Conservation (phyloP, 2,113 vertebrate species). For the Crotalus viridis region DNA sequence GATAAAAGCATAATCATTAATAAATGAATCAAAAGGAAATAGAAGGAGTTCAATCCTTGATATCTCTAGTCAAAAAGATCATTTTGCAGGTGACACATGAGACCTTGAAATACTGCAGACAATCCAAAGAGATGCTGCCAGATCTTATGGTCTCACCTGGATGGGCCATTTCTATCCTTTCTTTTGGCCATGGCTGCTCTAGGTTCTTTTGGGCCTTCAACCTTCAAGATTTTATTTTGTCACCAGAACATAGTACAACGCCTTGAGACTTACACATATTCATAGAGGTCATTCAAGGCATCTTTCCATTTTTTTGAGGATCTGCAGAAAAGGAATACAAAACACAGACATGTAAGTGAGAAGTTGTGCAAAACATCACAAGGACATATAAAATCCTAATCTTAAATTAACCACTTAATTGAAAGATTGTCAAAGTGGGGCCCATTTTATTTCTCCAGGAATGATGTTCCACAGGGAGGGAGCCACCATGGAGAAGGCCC, state of each 20-base stretch:
- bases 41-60: neutral
- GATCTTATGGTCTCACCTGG: neutral
- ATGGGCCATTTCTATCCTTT: neutral
- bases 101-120: neutral
- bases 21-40: neutral
- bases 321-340: neutral
- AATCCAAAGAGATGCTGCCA: neutral
- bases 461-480: too few relatives aligned
- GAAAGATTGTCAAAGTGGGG: too few relatives aligned
- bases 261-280: conserved; percentile 51
- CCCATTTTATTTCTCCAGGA: too few relatives aligned
- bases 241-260: neutral
- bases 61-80: neutral
- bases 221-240: neutral
- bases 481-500: too few relatives aligned
- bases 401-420: neutral
- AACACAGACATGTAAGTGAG: too few relatives aligned
- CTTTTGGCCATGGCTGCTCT: neutral
- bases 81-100: neutral
- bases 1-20: neutral
- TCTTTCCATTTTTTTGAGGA: conserved; percentile 41
- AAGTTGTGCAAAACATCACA: neutral
- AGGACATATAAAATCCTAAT: neutral
- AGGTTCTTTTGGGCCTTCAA: neutral
- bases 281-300: conserved; percentile 48